A percentile compares a stretch with the other conserved stretches of the same genome.
Evolutionary conservation across 2,888 invertebrate species (phyloP).

Genomic region (Yponomeuta evonymella): DNA sequence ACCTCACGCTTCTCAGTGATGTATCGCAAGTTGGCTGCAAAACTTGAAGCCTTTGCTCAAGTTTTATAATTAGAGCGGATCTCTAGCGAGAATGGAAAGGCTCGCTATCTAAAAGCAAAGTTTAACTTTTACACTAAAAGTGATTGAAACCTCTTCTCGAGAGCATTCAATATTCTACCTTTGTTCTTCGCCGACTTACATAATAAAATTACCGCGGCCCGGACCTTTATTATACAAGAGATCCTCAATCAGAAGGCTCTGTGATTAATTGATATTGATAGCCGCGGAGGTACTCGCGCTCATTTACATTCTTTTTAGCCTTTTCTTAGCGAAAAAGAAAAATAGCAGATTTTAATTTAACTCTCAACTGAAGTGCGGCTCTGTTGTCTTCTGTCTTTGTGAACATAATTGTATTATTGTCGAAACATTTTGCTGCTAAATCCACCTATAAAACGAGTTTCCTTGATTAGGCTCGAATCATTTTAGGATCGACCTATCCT

Average conservation of each 20-base stretch:
- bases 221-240: constrained; percentile 7
- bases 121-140: neutral
- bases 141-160: neutral
- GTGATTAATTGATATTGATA: constrained; percentile 23
- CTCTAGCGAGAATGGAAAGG: neutral
- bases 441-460: neutral
- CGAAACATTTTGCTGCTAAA: neutral
- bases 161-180: constrained; percentile 4
- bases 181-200: constrained; percentile 4
- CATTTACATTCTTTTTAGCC: neutral
- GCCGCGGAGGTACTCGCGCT: neutral
- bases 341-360: neutral
- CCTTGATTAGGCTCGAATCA: neutral
- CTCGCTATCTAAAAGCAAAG: neutral
- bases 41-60: neutral
- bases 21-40: neutral
- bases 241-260: constrained; percentile 16
- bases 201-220: constrained; percentile 9
- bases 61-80: neutral
- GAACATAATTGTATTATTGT: neutral
- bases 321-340: neutral
- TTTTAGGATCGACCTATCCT: no score
- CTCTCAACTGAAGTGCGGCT: constrained; percentile 1
- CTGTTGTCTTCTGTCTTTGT: neutral
- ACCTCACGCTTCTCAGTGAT: neutral